These are phyloP conservation scores for Panagrolaimus sp. DNA, from an alignment of 1,140 invertebrate species.

Conservation along the genomic window DNA sequence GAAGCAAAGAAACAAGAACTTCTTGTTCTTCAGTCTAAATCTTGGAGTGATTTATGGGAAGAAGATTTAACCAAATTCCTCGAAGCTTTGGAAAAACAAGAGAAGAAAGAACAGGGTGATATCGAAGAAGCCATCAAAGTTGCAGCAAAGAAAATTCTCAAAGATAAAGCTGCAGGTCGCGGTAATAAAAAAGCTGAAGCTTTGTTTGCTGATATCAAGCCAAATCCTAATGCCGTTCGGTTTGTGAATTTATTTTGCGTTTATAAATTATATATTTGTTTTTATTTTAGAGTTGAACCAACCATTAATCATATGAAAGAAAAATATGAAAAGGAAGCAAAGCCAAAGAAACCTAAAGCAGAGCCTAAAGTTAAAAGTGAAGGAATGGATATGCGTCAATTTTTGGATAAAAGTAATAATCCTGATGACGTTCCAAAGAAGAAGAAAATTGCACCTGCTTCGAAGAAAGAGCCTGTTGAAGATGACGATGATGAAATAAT, in stretches of 20 bases:
- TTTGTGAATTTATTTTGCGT: no score
- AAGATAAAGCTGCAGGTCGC: slow-evolving; percentile 20
- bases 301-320: slow-evolving; percentile 31
- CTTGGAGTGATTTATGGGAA: slow-evolving; percentile 75
- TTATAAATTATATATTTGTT: no score
- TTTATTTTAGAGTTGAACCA: no score
- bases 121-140: slow-evolving; percentile 42
- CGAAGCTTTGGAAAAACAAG: slow-evolving; percentile 64
- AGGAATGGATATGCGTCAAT: slow-evolving; percentile 22
- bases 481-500: background rate
- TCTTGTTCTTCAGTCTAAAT: slow-evolving; percentile 64
- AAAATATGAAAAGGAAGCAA: no score
- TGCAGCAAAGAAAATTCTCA: slow-evolving; percentile 35
- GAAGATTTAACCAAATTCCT: slow-evolving; percentile 78
- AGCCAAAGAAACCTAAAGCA: slow-evolving; percentile 24
- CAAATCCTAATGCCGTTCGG: slow-evolving; percentile 24
- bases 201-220: slow-evolving; percentile 25
- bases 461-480: background rate
- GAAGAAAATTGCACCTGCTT: background rate
- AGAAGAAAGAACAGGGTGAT: slow-evolving; percentile 46
- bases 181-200: background rate
- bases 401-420: background rate
- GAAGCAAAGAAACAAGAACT: slow-evolving; percentile 63
- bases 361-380: slow-evolving; percentile 14
- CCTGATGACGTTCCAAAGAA: no score